Evolutionary conservation across 53 echinoderm and acorn worm genomes (phyloP), one percentile per base, ranked within the genome.

Genomic region (Holothuria leucospilota): DNA sequence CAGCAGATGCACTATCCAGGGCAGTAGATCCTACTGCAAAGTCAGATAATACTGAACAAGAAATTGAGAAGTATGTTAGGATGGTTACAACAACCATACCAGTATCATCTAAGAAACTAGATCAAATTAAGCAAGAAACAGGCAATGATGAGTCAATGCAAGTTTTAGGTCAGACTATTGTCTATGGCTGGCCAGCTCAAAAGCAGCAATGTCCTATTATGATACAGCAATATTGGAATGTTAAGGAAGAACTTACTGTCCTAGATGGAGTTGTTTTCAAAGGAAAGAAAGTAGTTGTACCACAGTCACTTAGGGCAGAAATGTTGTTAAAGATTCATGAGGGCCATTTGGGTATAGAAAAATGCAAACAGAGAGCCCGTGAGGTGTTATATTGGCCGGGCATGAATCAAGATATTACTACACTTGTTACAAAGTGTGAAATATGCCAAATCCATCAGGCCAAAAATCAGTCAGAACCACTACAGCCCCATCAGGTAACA

Each of bases 401-500:
- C 20, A 75, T 86, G 86, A 86, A 77, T 60, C 38, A 59, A 12
- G 61, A 86, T 10, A 86, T 86, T 39, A 63, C 30, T 61, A 75
- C 74, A 23, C 59, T 62, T 11, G 39, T 86, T 38, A 16, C 73
- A 38, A 78, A 65, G 53, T 89, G 85, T 85, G 39, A 64, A 7
- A 77, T 65, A 29, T 85, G 89, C 66, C 30, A 81, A 20, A 20
- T 15, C 5, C 60, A 85, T 53, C 40, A 49, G 51, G 29, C 29
- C n/a, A 28, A 65, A 13, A 74, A 85, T 52, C 75, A 63, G 18
- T 77, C 46, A 78, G 85, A 89, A 16, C 78, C 78, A 9, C 63
- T 89, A n/a, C 18, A 62, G 39, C 46, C 84, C 29, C 85, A 89
- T 77, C 75, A 85, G 24, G 18, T 89, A 20, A 74, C 89, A 29